Base-by-base conservation (phyloP, 2,113 vertebrate species). In the Nymphicus hollandicus region DNA sequence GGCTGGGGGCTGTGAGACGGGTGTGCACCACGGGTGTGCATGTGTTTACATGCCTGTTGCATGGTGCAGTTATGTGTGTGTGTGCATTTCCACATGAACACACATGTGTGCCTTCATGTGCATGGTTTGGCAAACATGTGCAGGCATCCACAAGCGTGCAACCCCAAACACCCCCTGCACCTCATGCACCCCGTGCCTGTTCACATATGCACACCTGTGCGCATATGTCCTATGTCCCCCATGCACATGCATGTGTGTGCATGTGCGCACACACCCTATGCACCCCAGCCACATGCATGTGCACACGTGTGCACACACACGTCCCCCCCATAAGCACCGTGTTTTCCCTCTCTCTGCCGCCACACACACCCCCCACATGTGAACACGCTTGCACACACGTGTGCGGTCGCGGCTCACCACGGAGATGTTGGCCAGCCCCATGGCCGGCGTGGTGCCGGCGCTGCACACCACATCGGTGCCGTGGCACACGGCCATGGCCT, bases 391-490 rank as follows among this genome's bases (percentile, higher is more conserved):
- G 18, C 53, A 56, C 31, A 56, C 11, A 7, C 53, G 7, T 56
- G 53, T 13, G 31, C 18, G 5, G 5, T 7, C 31, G 8, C 11
- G 18, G 55, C 55, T 99, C 97, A 99, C 99, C 99, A 99, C 99
- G 1, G 99, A 99, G 92, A 99, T 98, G 81, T 99, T 99, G 86
- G 99, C 98, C 91, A 98, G 98, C 33, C 99, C 99, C 98, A 99
- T 98, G 72, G 97, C 97, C 31, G 99, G 98, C 6, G 97, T 29
- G 43, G 81, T 19, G 47, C 94, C 56, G 2, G 97, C 4, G 2
- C 74, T 96, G 97, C 99, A 99, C 1, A 35, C 72, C 35, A 78
- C 97, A 0, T 1, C 41, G 0, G 1, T 0, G 4, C 6, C 33
- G 7, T 97, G 97, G 97, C 99, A 99, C 50, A 97, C 91, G 0